Evolutionary conservation across 1,140 invertebrate species (phyloP), one percentile per base, ranked within the genome.

Genomic region (Aphelenchoides avenae): DNA sequence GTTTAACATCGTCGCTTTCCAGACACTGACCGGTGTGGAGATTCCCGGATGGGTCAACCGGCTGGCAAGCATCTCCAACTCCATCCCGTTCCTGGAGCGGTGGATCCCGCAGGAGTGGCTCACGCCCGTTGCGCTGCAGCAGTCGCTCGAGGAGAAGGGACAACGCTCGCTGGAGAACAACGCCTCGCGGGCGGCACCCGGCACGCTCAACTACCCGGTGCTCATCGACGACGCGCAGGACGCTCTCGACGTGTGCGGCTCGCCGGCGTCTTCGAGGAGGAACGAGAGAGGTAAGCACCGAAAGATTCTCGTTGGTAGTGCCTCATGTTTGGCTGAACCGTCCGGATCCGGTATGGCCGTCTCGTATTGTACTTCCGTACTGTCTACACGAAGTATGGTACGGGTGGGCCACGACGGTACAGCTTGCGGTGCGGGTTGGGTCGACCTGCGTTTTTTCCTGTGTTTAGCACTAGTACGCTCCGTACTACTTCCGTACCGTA

Each of bases 41-140:
- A 91, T 96, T 66, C 93, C 93, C 15, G 85, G 87, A 57, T 98
- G 93, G 93, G 89, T 98, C 22, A 98, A 97, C 81, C 84, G 94
- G 56, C 81, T 99, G 55, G 94, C 94, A 9, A 93, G 94, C 76
- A 88, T 97, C 62, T 92, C 89, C 78, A 91, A 91, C 37, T 96
- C 91, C 81, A 89, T 99, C 70, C 94, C 94, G 68, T 97, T 99
- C 81, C 84, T 98, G 33, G 90, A 97, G 80, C 85, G 89, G 68
- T 92, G 89, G 78, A 79, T 92, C 77, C 61, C 74, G 15, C 86
- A 86, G 79, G 91, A 96, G 80, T 96, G 92, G 92, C 80, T 97
- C 52, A 95, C 90, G 41, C 93, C 93, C 20, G 86, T 89, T 61
- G 89, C 61, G 26, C 40, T 63, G 31, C 61, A 63, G 43, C 61